Evolutionary conservation across 2,113 vertebrate species (phyloP).

Genomic region (Eubucco bourcierii): DNA sequence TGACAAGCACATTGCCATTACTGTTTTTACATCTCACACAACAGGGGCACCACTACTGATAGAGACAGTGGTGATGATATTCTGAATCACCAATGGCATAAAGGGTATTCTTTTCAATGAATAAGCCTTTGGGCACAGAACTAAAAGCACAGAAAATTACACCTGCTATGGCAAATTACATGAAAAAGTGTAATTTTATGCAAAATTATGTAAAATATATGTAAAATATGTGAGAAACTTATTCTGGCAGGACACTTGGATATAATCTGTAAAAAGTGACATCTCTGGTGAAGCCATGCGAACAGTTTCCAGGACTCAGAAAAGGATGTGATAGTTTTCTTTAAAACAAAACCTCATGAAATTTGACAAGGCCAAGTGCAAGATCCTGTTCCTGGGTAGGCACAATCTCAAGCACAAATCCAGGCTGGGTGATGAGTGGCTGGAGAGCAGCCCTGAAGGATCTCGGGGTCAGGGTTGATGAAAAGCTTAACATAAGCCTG

Average conservation of each 20-base stretch:
- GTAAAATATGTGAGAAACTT: background rate
- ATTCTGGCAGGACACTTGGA: background rate
- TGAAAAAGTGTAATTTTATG: conserved; percentile 4
- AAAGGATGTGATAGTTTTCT: background rate
- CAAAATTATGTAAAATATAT: conserved; percentile 36
- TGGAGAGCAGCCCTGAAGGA: no score
- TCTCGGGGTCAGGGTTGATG: no score
- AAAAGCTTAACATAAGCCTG: no score
- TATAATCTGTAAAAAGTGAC: background rate
- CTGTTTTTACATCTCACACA: background rate
- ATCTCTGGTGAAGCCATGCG: background rate
- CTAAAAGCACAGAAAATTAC: background rate
- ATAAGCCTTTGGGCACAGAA: background rate
- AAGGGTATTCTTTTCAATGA: background rate
- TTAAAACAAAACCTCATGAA: background rate
- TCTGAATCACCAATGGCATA: background rate
- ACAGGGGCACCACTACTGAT: background rate
- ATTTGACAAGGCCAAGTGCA: no score
- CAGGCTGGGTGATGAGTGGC: no score
- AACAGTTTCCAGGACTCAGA: background rate
- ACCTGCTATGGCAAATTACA: background rate
- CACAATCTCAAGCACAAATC: no score
- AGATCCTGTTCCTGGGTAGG: no score
- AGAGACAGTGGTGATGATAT: background rate
- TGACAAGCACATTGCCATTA: background rate